phyloP scores from a whole-genome alignment of 2,888 invertebrate species.

The Agriotes lineatus region DNA sequence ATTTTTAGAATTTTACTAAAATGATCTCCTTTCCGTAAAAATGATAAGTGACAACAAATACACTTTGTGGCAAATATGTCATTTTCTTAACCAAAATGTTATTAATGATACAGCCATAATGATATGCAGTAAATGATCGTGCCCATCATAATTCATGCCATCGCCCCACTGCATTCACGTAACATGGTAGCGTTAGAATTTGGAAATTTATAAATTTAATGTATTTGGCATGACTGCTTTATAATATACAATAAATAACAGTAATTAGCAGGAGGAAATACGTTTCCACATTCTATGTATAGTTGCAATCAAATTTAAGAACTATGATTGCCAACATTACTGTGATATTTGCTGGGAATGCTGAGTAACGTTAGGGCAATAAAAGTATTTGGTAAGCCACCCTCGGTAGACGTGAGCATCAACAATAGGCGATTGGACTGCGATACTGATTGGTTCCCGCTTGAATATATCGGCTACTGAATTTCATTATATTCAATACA shows the following conservation, averaged over 20 bases:
- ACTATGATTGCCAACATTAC: background rate
- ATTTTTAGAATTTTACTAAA: no score
- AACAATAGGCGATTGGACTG: slow-evolving; percentile 57
- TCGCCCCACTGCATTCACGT: slow-evolving; percentile 26
- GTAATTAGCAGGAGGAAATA: no score
- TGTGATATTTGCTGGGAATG: slow-evolving; percentile 9
- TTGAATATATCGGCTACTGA: slow-evolving; percentile 59
- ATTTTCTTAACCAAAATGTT: slow-evolving; percentile 63
- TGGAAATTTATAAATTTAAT: no score
- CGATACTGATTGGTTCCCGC: slow-evolving; percentile 60
- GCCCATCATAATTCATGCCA: slow-evolving; percentile 39
- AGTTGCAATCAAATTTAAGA: background rate
- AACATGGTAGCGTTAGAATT: no score
- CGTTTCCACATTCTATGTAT: no score
- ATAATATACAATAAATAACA: no score
- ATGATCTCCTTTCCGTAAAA: no score
- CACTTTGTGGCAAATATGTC: slow-evolving; percentile 64
- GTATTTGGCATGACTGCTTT: no score
- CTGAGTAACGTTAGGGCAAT: slow-evolving; percentile 43
- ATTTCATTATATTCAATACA: slow-evolving; percentile 61
- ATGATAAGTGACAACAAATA: slow-evolving; percentile 62
- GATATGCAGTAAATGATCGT: slow-evolving; percentile 54
- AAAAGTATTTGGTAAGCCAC: slow-evolving; percentile 47
- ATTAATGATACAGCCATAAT: slow-evolving; percentile 62
- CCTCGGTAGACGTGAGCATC: slow-evolving; percentile 49